A percentile compares a stretch with the other conserved stretches of the same genome.
phyloP scores from a whole-genome alignment of 2,113 vertebrate genomes.

The Rhombomys opimus region DNA sequence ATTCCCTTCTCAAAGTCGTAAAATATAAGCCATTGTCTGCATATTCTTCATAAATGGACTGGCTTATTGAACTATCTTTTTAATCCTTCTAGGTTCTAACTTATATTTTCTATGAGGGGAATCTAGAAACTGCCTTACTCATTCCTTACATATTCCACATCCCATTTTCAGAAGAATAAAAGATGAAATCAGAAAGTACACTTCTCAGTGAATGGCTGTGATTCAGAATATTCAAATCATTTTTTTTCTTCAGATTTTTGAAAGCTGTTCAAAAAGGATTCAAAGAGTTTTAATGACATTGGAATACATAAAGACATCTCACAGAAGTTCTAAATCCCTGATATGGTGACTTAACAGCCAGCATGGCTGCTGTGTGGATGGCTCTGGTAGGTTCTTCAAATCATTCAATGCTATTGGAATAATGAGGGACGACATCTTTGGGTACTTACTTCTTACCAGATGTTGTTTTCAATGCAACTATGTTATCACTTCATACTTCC shows the following conservation, averaged over 20 bases:
- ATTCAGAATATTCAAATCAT: background rate
- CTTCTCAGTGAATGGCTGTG: background rate
- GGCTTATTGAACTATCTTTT: background rate
- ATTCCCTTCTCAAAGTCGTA: background rate
- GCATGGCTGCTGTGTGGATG: rapidly evolving
- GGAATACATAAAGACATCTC: background rate
- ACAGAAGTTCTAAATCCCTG: rapidly evolving
- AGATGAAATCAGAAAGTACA: background rate
- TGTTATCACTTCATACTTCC: background rate
- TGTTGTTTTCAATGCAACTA: too few relatives aligned
- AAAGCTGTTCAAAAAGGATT: background rate
- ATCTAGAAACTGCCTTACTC: too few relatives aligned
- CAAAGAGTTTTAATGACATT: background rate
- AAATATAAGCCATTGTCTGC: background rate
- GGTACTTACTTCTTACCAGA: background rate
- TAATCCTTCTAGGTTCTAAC: background rate
- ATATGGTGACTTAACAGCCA: background rate
- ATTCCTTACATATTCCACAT: background rate
- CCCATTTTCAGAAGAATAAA: background rate
- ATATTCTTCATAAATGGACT: background rate
- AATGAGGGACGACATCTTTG: background rate
- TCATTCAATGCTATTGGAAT: background rate
- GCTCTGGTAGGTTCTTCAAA: background rate
- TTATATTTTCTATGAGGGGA: background rate
- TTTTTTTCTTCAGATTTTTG: background rate